Conservation (phyloP, 2,888 invertebrate genomes). For the Cryptocheilus praepositus region DNA sequence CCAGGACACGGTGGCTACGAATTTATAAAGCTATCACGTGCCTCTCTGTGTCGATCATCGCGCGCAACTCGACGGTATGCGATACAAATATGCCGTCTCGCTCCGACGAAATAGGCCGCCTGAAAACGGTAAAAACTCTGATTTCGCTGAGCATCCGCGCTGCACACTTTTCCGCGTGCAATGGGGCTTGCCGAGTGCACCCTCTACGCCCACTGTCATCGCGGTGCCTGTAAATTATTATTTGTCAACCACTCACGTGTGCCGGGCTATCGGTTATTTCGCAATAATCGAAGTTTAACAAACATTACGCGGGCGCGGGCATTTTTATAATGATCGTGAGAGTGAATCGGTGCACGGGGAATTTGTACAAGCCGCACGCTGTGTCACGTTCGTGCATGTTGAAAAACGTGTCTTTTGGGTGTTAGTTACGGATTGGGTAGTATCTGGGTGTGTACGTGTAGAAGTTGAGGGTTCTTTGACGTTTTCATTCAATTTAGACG, state of each 20-base stretch:
- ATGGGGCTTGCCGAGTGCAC: background rate
- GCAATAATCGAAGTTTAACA: constrained; percentile 20
- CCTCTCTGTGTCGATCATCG: constrained; percentile 55
- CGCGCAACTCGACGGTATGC: constrained; percentile 33
- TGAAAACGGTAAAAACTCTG: constrained; percentile 31
- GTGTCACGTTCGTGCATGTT: too few relatives aligned
- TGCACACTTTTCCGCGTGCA: background rate
- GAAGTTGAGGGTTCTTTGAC: too few relatives aligned
- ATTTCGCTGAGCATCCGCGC: constrained; percentile 11
- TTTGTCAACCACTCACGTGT: constrained; percentile 16
- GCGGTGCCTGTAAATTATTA: constrained; percentile 23
- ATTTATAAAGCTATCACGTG: constrained; percentile 61
- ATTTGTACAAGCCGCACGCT: too few relatives aligned
- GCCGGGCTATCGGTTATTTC: constrained; percentile 22
- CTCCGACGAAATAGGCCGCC: constrained; percentile 4
- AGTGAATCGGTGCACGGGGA: too few relatives aligned
- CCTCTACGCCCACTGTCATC: background rate
- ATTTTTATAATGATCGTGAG: background rate
- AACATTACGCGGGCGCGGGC: constrained; percentile 1
- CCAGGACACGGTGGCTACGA: constrained; percentile 24
- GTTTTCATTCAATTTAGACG: too few relatives aligned
- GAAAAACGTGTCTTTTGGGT: too few relatives aligned
- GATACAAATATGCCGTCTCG: constrained; percentile 23
- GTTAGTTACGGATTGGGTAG: too few relatives aligned
- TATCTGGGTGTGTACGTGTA: too few relatives aligned